These are phyloP conservation scores for Hemicrepidius hirtus DNA, from an alignment of 2,888 invertebrate species.

Conservation along the genomic window DNA sequence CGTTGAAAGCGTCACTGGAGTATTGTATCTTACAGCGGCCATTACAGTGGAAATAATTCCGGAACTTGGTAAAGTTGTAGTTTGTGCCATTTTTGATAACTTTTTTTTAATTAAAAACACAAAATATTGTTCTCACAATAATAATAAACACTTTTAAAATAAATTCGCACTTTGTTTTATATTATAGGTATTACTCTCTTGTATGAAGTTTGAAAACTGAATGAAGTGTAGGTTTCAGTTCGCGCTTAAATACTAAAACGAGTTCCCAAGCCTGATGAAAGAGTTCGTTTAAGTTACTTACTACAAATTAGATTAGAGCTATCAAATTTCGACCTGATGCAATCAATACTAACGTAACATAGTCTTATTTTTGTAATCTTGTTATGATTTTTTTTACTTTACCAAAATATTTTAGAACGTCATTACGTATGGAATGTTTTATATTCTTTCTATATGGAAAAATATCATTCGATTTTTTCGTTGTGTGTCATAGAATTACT, in stretches of 20 bases:
- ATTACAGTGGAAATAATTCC: constrained; percentile 4
- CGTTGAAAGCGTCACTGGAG: constrained; percentile 42
- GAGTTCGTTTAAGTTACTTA: constrained; percentile 25
- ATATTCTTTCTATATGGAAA: too few species aligned
- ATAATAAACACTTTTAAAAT: not conserved
- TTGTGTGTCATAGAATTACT: too few species aligned
- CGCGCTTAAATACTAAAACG: constrained; percentile 40
- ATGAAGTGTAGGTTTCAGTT: constrained; percentile 8
- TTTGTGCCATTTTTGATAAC: constrained; percentile 50
- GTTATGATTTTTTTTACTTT: too few species aligned
- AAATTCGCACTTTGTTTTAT: not conserved
- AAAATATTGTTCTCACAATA: too few species aligned
- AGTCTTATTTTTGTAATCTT: too few species aligned
- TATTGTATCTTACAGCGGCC: constrained; percentile 24
- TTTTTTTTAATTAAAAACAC: constrained; percentile 5
- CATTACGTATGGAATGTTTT: too few species aligned
- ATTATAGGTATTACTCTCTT: too few species aligned
- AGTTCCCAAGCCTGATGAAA: constrained; percentile 44
- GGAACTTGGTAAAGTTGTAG: constrained; percentile 29
- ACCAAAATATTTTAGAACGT: too few species aligned
- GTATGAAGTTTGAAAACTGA: constrained; percentile 4
- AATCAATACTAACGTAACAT: constrained; percentile 14
- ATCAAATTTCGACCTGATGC: constrained; percentile 28
- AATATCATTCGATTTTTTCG: too few species aligned
- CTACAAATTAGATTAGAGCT: constrained; percentile 37